Conservation (phyloP, 2,797 vertebrate species). For the Prionace glauca region DNA sequence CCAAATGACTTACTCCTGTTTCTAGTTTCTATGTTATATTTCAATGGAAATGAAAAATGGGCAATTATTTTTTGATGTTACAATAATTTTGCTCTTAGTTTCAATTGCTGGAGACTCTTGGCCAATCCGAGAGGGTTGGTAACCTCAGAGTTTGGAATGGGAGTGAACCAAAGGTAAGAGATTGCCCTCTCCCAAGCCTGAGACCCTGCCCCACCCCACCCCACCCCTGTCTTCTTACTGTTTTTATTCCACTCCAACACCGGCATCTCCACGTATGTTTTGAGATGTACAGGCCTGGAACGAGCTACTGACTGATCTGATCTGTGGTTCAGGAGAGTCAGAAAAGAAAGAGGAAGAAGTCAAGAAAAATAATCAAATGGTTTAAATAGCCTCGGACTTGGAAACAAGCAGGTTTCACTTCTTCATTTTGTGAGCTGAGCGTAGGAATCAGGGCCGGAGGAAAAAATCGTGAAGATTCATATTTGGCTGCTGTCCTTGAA, state of each 20-base stretch:
- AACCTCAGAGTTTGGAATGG: background rate
- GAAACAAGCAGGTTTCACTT: background rate
- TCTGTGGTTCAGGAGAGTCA: background rate
- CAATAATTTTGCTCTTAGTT: background rate
- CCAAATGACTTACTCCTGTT: no score
- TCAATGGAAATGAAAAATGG: no score
- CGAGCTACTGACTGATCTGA: background rate
- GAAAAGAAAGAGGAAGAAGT: background rate
- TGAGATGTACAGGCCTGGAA: background rate
- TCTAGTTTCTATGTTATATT: no score
- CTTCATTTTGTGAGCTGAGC: background rate
- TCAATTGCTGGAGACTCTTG: background rate
- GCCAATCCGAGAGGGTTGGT: background rate
- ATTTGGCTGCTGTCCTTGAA: background rate
- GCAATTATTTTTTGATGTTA: background rate
- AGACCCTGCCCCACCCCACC: background rate
- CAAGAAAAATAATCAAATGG: background rate
- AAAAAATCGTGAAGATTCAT: background rate
- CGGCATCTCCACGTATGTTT: no score
- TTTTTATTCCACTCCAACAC: no score
- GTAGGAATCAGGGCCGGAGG: background rate
- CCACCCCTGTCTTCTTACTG: background rate
- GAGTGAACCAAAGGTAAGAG: background rate
- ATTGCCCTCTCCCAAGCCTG: background rate
- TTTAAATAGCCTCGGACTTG: background rate